phyloP scores from a whole-genome alignment of 2,888 invertebrate genomes.

The Megamerina dolium region DNA sequence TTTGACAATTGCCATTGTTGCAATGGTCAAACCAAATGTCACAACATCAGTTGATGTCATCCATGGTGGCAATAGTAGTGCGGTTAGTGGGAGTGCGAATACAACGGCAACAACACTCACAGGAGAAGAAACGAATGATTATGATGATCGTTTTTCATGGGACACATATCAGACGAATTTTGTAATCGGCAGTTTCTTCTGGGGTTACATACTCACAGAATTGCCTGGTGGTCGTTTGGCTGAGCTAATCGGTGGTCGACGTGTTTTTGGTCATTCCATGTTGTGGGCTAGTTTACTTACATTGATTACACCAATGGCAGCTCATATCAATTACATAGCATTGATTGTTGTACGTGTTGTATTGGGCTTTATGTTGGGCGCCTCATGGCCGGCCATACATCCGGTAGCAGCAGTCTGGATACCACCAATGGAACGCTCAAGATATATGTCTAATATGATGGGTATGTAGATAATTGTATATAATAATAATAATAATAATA shows the following conservation, averaged over 20 bases:
- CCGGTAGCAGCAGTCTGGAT: conserved; percentile 93
- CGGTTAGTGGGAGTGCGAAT: not conserved
- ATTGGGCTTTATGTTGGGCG: conserved; percentile 72
- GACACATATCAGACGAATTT: conserved; percentile 71
- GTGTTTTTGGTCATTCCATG: conserved; percentile 84
- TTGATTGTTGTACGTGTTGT: conserved; percentile 67
- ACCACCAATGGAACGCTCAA: conserved; percentile 87
- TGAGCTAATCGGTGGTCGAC: conserved; percentile 72
- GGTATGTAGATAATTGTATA: conserved; percentile 53
- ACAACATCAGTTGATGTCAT: conserved; percentile 4
- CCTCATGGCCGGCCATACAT: conserved; percentile 90
- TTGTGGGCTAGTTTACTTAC: conserved; percentile 75
- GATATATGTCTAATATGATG: conserved; percentile 90
- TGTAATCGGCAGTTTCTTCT: conserved; percentile 82
- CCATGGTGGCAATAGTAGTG: not conserved
- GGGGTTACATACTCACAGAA: conserved; percentile 87
- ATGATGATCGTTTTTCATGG: conserved; percentile 63
- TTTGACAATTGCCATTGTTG: conserved; percentile 79
- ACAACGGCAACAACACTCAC: conserved; percentile 14
- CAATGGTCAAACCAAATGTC: conserved; percentile 58
- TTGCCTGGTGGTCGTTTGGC: conserved; percentile 82
- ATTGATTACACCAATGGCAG: conserved; percentile 71
- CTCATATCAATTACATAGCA: conserved; percentile 62
- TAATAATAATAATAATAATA: not conserved
- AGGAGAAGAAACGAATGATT: conserved; percentile 15